Evolutionary conservation across 2,797 vertebrate genomes (phyloP).

Genomic region (Lemur catta): DNA sequence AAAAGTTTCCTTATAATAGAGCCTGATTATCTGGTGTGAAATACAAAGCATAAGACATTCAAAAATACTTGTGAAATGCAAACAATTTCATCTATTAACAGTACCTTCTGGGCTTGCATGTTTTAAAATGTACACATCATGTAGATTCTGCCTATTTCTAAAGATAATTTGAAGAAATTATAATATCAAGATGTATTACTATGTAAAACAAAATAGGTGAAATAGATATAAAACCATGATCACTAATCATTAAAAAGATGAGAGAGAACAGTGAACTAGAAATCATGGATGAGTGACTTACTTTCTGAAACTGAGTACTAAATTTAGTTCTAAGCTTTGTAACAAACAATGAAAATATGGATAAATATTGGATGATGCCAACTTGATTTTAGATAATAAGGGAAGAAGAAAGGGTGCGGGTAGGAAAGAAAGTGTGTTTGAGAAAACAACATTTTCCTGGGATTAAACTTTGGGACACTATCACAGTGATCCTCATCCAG

Average conservation of each 20-base stretch:
- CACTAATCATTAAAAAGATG: neutral
- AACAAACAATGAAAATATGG: neutral
- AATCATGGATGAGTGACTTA: neutral
- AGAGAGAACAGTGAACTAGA: neutral
- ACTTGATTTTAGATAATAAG: neutral
- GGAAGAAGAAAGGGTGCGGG: neutral
- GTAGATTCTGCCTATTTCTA: neutral
- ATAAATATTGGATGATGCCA: neutral
- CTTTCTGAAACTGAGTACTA: neutral
- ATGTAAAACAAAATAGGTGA: neutral
- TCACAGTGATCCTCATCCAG: neutral
- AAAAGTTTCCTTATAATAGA: neutral
- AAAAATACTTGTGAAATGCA: conserved; percentile 11
- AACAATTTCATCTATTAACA: neutral
- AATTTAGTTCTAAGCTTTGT: conserved; percentile 17
- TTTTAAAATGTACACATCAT: neutral
- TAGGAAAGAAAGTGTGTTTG: neutral
- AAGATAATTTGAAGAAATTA: conserved; percentile 19
- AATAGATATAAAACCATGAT: neutral
- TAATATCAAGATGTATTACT: neutral
- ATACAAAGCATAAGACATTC: neutral
- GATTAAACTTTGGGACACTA: neutral
- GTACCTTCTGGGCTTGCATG: neutral
- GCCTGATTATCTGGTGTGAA: neutral
- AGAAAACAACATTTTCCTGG: neutral